Percentiles rank a stretch among this genome's conserved stretches.
phyloP scores from a whole-genome alignment of 2,888 invertebrate genomes.

The Ectemnius cavifrons region DNA sequence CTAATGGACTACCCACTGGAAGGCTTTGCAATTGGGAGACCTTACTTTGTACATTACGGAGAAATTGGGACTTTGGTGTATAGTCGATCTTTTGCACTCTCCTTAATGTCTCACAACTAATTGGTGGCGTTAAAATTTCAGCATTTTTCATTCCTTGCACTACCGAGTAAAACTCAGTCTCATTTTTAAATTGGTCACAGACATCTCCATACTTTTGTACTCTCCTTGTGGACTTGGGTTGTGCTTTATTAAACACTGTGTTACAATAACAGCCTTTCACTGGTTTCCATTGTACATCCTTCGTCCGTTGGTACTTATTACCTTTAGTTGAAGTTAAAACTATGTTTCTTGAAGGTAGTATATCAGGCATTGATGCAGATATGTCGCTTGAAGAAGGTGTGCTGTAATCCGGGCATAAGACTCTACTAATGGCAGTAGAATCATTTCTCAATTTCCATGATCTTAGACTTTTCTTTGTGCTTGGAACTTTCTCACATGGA shows the following conservation, averaged over 20 bases:
- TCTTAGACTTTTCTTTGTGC: slow-evolving; percentile 9
- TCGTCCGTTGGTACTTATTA: neutral
- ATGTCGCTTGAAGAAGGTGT: slow-evolving; percentile 2
- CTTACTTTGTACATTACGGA: slow-evolving; percentile 62
- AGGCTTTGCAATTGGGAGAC: slow-evolving; percentile 31
- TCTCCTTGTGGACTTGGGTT: slow-evolving; percentile 41
- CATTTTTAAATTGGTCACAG: slow-evolving; percentile 50
- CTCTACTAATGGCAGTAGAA: slow-evolving; percentile 46
- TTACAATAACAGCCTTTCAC: slow-evolving; percentile 70
- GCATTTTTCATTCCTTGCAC: slow-evolving; percentile 7
- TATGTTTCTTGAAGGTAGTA: slow-evolving; percentile 52
- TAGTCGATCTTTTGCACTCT: slow-evolving; percentile 66
- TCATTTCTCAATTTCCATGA: slow-evolving; percentile 61
- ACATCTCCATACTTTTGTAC: slow-evolving; percentile 37
- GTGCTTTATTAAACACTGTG: slow-evolving; percentile 42
- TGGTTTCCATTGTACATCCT: slow-evolving; percentile 53
- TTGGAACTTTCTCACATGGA: neutral
- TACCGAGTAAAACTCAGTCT: slow-evolving; percentile 32
- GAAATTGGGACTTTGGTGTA: slow-evolving; percentile 68
- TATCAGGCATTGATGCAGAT: slow-evolving; percentile 33
- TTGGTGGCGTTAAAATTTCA: slow-evolving; percentile 26
- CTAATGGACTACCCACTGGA: slow-evolving; percentile 20
- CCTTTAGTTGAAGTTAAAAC: slow-evolving; percentile 61
- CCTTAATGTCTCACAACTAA: slow-evolving; percentile 62
- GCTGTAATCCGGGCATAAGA: slow-evolving; percentile 50